Evolutionary conservation across 2,888 invertebrate genomes (phyloP).

Genomic region (Drosophila cognata): DNA sequence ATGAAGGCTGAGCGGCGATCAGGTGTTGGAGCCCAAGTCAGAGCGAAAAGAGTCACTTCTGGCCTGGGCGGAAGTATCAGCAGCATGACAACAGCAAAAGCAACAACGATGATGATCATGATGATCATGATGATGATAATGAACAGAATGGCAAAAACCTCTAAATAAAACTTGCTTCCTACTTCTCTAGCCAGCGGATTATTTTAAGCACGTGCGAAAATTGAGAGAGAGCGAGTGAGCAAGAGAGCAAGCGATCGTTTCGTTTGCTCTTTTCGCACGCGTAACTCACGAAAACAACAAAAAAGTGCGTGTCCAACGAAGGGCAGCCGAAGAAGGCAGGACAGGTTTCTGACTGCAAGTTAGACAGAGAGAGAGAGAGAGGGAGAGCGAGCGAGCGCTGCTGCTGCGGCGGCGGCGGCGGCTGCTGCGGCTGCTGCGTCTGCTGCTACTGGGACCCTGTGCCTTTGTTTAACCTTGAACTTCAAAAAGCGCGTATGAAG

Average conservation of each 20-base stretch:
- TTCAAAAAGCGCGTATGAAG: constrained; percentile 74
- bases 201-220: constrained; percentile 12
- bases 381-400: background rate
- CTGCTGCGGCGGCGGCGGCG: background rate
- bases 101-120: background rate
- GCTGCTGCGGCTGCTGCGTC: background rate
- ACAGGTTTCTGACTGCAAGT: constrained; percentile 55
- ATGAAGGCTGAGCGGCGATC: constrained; percentile 71
- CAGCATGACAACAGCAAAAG: constrained; percentile 27
- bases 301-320: constrained; percentile 49
- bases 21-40: constrained; percentile 35
- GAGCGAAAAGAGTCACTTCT: constrained; percentile 22
- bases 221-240: background rate
- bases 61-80: constrained; percentile 66
- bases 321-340: constrained; percentile 35
- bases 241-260: background rate
- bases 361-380: constrained; percentile 1
- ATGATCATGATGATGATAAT: constrained; percentile 2
- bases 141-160: constrained; percentile 39
- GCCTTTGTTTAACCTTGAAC: constrained; percentile 83
- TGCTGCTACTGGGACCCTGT: constrained; percentile 14
- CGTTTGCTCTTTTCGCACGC: constrained; percentile 19
- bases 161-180: constrained; percentile 68
- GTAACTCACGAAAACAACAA: background rate
- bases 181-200: constrained; percentile 38